Conservation (phyloP, 2,797 vertebrate genomes). For the Pantherophis vulpinus region DNA sequence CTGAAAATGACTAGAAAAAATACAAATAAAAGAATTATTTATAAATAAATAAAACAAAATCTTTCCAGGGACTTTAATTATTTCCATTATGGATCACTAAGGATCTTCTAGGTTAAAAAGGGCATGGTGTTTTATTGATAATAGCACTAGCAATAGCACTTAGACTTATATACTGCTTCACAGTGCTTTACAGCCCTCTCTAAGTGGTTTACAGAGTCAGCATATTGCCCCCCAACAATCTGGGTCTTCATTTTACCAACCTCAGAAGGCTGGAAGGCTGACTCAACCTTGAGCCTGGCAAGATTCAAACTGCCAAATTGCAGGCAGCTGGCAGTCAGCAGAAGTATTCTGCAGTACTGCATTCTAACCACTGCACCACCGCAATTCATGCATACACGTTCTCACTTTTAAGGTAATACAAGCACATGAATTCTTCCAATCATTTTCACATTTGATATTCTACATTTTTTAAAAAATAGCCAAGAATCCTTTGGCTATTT, state of each 20-base stretch:
- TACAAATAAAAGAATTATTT: neutral
- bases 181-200: too few species aligned
- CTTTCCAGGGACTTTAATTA: neutral
- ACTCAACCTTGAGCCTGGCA: too few species aligned
- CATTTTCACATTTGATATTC: neutral
- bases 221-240: too few species aligned
- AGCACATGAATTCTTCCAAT: neutral
- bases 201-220: too few species aligned
- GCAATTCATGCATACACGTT: neutral
- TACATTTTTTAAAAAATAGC: neutral
- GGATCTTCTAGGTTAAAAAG: neutral
- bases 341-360: too few species aligned
- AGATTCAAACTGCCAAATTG: too few species aligned
- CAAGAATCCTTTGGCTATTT: neutral
- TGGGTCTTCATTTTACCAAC: too few species aligned
- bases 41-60: neutral
- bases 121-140: neutral
- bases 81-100: neutral
- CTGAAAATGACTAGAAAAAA: neutral
- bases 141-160: too few species aligned
- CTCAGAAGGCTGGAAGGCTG: too few species aligned
- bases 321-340: too few species aligned
- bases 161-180: too few species aligned
- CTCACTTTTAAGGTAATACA: neutral
- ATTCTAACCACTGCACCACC: too few species aligned